A percentile compares a stretch with the other conserved stretches of the same genome.
Evolutionary conservation across 2,888 invertebrate genomes (phyloP).

Genomic region (Volucella bombylans): DNA sequence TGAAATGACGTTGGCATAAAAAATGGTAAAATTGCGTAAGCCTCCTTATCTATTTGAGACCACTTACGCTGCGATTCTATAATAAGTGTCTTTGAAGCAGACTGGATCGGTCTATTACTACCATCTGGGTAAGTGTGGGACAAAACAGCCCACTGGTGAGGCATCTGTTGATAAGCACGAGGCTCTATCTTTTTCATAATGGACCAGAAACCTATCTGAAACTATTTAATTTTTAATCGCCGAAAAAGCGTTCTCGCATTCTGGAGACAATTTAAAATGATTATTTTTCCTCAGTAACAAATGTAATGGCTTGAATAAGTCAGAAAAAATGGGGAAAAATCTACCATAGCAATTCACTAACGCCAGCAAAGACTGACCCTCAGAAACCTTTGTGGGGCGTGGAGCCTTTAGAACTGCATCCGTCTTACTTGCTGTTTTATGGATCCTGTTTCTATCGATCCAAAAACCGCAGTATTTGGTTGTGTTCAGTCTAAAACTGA

Average conservation of each 20-base stretch:
- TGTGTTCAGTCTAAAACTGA: too few species aligned
- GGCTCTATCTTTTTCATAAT: background rate
- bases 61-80: conserved; percentile 6
- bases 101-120: conserved; percentile 77
- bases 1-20: background rate
- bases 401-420: background rate
- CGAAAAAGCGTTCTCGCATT: conserved; percentile 71
- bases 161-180: conserved; percentile 61
- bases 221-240: conserved; percentile 42
- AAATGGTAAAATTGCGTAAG: conserved; percentile 8
- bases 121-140: conserved; percentile 77
- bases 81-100: conserved; percentile 19
- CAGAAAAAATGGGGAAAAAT: background rate
- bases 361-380: conserved; percentile 1
- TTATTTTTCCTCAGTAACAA: conserved; percentile 65
- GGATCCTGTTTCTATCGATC: too few species aligned
- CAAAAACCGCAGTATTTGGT: too few species aligned
- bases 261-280: conserved; percentile 72
- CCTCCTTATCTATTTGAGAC: conserved; percentile 9
- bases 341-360: conserved; percentile 1
- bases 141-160: conserved; percentile 76
- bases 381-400: background rate
- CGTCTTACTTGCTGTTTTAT: too few species aligned
- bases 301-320: conserved; percentile 74
- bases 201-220: conserved; percentile 64